Conservation (phyloP, 2,797 vertebrate genomes). For the Hylomyscus alleni region DNA sequence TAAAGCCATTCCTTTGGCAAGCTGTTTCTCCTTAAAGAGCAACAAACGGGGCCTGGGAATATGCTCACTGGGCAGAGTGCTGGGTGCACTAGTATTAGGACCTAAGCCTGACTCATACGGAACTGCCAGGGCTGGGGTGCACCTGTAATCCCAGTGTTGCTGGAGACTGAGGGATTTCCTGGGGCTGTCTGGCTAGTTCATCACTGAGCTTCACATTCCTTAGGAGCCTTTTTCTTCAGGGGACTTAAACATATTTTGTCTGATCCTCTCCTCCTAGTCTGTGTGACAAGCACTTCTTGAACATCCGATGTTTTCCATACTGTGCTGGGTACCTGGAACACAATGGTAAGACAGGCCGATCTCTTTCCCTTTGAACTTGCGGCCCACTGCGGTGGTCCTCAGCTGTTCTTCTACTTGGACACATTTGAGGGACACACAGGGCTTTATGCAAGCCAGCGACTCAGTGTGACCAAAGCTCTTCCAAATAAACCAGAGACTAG, state of each 20-base stretch:
- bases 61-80: neutral
- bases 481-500: neutral
- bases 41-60: neutral
- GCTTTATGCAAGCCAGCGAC: neutral
- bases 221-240: neutral
- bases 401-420: neutral
- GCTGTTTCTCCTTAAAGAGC: neutral
- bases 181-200: neutral
- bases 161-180: neutral
- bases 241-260: neutral
- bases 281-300: neutral
- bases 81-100: neutral
- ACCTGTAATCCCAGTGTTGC: neutral
- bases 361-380: neutral
- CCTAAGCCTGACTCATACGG: rapidly evolving
- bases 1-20: neutral
- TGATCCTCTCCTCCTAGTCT: neutral
- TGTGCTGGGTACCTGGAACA: neutral
- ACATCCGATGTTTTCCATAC: neutral
- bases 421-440: neutral
- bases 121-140: neutral
- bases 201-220: neutral
- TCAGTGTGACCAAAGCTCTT: neutral
- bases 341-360: neutral
- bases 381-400: neutral